Evolutionary conservation across 2,797 vertebrate species (phyloP).

Genomic region (Amniataba percoides): DNA sequence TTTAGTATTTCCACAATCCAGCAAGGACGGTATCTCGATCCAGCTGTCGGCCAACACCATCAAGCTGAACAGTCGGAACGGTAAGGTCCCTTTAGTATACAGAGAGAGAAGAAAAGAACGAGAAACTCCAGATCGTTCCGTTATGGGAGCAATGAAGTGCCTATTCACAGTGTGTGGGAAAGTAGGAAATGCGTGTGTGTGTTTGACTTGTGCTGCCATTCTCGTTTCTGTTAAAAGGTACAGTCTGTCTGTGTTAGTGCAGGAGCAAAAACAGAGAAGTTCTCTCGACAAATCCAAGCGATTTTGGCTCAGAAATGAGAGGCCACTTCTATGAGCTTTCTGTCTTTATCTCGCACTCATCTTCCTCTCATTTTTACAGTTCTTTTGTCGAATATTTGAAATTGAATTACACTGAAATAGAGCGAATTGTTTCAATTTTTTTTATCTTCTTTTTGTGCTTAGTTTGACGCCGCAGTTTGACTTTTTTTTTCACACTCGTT

Average conservation of each 20-base stretch:
- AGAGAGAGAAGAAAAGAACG: not conserved
- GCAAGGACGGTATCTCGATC: constrained; percentile 93
- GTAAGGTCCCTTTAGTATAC: constrained; percentile 80
- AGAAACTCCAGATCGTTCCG: not conserved
- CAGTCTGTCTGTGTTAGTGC: constrained; percentile 40
- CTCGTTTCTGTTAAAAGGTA: constrained; percentile 49
- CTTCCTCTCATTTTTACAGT: constrained; percentile 2
- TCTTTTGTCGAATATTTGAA: constrained; percentile 44
- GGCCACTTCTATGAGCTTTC: constrained; percentile 22
- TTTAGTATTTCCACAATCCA: constrained; percentile 96
- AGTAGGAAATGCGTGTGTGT: not conserved
- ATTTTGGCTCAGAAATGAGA: constrained; percentile 39
- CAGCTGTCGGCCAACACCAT: constrained; percentile 97
- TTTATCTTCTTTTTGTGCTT: not conserved
- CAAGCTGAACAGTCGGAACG: constrained; percentile 98
- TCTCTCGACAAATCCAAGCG: constrained; percentile 29
- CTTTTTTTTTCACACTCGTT: not conserved
- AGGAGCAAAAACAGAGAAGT: constrained; percentile 19
- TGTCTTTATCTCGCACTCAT: constrained; percentile 1
- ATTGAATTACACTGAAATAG: constrained; percentile 28
- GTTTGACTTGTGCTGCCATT: constrained; percentile 3
- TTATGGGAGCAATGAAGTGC: constrained; percentile 12
- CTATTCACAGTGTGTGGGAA: constrained; percentile 12
- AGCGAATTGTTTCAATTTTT: constrained; percentile 19
- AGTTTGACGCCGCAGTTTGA: not conserved